phyloP scores from a whole-genome alignment of 2,113 vertebrate genomes.

The Oreotragus oreotragus region DNA sequence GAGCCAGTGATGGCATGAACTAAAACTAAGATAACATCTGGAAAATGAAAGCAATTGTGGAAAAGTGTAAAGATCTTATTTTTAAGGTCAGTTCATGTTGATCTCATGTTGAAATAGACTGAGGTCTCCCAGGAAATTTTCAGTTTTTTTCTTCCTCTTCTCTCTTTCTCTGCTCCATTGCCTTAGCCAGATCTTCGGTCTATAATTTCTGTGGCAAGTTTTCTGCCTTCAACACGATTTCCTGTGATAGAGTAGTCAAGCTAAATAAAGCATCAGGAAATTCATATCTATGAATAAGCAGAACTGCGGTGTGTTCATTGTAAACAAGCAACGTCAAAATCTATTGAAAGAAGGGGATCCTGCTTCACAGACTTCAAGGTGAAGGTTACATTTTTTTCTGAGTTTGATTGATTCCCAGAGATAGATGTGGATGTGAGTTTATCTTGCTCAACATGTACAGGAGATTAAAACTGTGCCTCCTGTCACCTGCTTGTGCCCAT shows the following conservation, averaged over 20 bases:
- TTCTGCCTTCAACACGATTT: neutral
- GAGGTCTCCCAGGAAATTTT: neutral
- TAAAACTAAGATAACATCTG: neutral
- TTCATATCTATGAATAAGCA: neutral
- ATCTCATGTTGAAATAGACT: neutral
- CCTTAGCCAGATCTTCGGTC: neutral
- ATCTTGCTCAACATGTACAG: neutral
- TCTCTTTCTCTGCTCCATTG: neutral
- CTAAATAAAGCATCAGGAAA: neutral
- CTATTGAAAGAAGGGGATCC: neutral
- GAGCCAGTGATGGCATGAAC: neutral
- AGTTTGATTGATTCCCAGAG: neutral
- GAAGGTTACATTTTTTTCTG: neutral
- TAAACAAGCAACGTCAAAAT: neutral
- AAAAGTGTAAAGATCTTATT: neutral
- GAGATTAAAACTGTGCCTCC: neutral
- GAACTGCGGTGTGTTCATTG: neutral
- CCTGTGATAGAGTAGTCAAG: neutral
- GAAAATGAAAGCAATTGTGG: neutral
- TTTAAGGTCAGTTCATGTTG: neutral
- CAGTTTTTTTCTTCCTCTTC: neutral
- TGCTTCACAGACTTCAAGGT: neutral
- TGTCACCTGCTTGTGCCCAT: neutral
- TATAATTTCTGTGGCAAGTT: neutral
- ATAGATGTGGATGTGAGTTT: neutral